phyloP scores from a whole-genome alignment of 1,140 invertebrate genomes.

The Platorchestia sp. region DNA sequence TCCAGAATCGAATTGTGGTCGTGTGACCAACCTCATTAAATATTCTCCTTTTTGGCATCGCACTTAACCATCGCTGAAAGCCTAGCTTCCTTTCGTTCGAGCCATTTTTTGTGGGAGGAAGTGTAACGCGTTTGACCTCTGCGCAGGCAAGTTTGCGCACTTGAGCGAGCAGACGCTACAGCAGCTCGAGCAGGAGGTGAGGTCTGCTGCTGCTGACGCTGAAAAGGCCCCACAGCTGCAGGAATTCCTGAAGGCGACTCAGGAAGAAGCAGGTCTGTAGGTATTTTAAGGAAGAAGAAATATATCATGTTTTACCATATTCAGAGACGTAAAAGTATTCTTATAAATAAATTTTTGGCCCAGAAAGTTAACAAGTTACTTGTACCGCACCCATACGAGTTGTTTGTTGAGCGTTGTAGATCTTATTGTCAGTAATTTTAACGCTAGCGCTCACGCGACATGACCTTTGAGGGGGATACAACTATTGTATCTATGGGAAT shows the following conservation, averaged over 20 bases:
- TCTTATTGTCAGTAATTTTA: too few species aligned
- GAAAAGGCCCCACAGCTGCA: conserved; percentile 61
- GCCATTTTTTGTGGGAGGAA: background rate
- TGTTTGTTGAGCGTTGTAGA: too few species aligned
- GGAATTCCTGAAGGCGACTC: conserved; percentile 61
- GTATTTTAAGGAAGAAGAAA: too few species aligned
- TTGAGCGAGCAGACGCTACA: conserved; percentile 59
- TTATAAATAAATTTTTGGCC: background rate
- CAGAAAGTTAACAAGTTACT: background rate
- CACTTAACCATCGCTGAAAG: too few species aligned
- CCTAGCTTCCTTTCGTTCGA: too few species aligned
- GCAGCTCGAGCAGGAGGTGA: conserved; percentile 63
- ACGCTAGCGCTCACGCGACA: too few species aligned
- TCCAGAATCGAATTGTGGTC: too few species aligned
- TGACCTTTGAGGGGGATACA: too few species aligned
- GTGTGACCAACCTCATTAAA: too few species aligned
- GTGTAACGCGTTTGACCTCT: background rate
- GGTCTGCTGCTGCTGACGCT: conserved; percentile 62
- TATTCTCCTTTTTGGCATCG: too few species aligned
- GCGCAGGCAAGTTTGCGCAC: conserved; percentile 64
- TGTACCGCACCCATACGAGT: too few species aligned
- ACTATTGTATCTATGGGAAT: too few species aligned
- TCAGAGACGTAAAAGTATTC: background rate
- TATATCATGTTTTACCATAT: background rate
- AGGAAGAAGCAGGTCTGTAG: conserved; percentile 60